phyloP scores from a whole-genome alignment of 64 coral and sea anemone species.

The Actinia equina region DNA sequence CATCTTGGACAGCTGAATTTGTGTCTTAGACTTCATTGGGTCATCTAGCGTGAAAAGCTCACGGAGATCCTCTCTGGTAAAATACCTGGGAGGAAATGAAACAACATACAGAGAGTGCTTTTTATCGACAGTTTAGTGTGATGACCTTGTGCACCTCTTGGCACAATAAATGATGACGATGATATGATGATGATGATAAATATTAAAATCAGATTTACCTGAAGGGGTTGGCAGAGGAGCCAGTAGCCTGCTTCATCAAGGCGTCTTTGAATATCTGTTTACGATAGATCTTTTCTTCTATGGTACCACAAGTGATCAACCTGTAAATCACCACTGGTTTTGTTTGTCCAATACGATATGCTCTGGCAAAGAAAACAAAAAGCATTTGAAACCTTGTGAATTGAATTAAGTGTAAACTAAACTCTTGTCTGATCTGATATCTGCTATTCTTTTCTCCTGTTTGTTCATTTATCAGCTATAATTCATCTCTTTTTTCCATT shows the following conservation, averaged over 20 bases:
- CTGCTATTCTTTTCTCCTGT: neutral
- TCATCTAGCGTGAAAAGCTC: conserved; percentile 85
- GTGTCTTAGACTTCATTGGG: conserved; percentile 73
- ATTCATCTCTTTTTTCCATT: no score
- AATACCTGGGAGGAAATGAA: conserved; percentile 58
- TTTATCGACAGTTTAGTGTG: no score
- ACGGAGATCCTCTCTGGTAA: conserved; percentile 69
- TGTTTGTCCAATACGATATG: conserved; percentile 93
- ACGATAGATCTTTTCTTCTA: conserved; percentile 98
- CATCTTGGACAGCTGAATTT: conserved; percentile 81
- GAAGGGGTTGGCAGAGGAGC: conserved; percentile 84
- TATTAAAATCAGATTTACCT: conserved; percentile 33
- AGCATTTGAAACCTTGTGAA: no score
- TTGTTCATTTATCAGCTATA: no score
- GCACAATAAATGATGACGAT: no score
- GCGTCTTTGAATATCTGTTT: conserved; percentile 97
- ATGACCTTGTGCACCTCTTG: no score
- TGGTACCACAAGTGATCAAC: conserved; percentile 85
- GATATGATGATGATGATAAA: no score
- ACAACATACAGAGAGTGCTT: no score
- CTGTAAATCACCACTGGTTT: conserved; percentile 89
- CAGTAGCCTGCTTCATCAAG: conserved; percentile 88
- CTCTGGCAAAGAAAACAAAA: conserved; percentile 42
- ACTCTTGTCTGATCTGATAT: no score
- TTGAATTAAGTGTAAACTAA: no score